A percentile compares a stretch with the other conserved stretches of the same genome.
phyloP scores from a whole-genome alignment of 2,888 invertebrate genomes.

The Lymantria monacha region DNA sequence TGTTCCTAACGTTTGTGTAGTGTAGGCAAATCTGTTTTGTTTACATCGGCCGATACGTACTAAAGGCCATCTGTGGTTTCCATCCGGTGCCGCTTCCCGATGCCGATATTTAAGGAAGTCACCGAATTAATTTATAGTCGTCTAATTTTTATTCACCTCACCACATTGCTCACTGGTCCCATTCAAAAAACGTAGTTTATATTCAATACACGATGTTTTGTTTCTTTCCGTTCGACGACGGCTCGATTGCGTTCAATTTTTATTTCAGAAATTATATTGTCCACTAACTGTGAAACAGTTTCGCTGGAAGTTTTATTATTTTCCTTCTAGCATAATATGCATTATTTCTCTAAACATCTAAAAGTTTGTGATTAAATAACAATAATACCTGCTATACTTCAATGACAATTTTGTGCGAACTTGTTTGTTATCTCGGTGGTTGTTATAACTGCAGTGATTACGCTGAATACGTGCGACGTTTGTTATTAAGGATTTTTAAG shows the following conservation, averaged over 20 bases:
- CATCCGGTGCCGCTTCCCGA: slow-evolving; percentile 25
- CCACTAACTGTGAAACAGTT: too few relatives aligned
- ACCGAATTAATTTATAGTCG: slow-evolving; percentile 23
- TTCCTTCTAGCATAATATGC: too few relatives aligned
- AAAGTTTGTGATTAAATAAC: too few relatives aligned
- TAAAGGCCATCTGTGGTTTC: slow-evolving; percentile 13
- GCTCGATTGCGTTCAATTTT: slow-evolving; percentile 8
- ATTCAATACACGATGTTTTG: slow-evolving; percentile 31
- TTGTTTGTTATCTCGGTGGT: too few relatives aligned
- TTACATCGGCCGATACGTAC: slow-evolving; percentile 17
- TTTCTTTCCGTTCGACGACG: slow-evolving; percentile 28
- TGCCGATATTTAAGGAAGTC: slow-evolving; percentile 19
- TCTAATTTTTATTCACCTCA: slow-evolving; percentile 33
- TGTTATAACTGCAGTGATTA: too few relatives aligned
- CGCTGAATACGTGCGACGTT: too few relatives aligned
- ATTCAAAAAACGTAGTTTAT: slow-evolving; percentile 26
- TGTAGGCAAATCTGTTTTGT: slow-evolving; percentile 21
- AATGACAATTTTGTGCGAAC: too few relatives aligned
- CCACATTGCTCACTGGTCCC: slow-evolving; percentile 19
- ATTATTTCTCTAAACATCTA: too few relatives aligned
- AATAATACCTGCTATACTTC: too few relatives aligned
- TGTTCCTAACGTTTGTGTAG: slow-evolving; percentile 4
- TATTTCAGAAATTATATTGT: slow-evolving; percentile 8
- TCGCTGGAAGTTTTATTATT: too few relatives aligned
- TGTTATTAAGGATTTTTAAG: too few relatives aligned